Base-by-base conservation (phyloP, 2,888 invertebrate genomes). In the Yponomeuta cagnagella region DNA sequence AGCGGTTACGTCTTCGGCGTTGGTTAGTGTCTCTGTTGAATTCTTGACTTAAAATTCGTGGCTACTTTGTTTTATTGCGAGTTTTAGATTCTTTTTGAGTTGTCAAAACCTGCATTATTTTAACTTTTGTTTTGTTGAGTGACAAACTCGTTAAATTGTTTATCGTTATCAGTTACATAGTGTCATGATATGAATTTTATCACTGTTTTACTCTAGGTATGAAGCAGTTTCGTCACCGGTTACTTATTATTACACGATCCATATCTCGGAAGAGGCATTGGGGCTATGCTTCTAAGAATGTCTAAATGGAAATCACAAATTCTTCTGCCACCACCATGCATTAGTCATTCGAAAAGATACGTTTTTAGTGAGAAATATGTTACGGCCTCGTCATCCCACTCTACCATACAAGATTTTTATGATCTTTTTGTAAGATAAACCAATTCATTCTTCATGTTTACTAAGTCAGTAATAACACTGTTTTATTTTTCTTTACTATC, bases 1-100 rank as follows among this genome's bases (percentile, higher is more conserved):
- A 58, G 52, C 73, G 72, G 76, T 78, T 77, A 72, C 71, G 69
- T 72, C 72, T 78, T 75, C 76, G 52, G 15, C 52, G 15, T 58
- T 58, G 71, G 78, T 72, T 72, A 30, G 30, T 33, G 65, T 65
- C 33, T 64, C 64, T 65, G 30, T 33, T 30, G 30, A 65, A 10
- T 65, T 65, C 65, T 65, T 33, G 30, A 6, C n/a, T 65, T 4
- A 15, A 1, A 4, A 58, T 58, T 58, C 12, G 3, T 15, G 15
- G 52, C 12, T 58, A 15, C 12, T 15, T 58, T 58, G 52, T 58
- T 43, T 1, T 43, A 43, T 8, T 43, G 43, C 1, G 43, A 43
- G 8, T 43, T 43, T 8, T 43, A 3, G 43, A 43, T 43, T 43
- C 43, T 43, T 43, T 43, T 43, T 43, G 5, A 8, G 43, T 8